Conservation (phyloP, 1,140 invertebrate species). For the Pemphigus obesinymphae region DNA sequence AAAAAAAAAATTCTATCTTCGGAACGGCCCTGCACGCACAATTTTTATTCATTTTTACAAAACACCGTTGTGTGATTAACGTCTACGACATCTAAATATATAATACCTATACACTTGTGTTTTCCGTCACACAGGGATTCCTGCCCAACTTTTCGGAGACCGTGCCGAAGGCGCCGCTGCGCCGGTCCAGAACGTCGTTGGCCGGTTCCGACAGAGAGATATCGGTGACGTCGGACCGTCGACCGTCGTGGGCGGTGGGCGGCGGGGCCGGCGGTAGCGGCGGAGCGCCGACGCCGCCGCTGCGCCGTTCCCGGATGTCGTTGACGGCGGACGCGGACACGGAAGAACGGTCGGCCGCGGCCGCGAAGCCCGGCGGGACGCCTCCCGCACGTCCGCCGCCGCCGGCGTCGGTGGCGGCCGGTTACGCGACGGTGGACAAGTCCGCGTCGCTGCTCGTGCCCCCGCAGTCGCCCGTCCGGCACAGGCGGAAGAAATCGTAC, state of each 20-base stretch:
- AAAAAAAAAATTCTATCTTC: too few species aligned
- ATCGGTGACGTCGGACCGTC: not conserved
- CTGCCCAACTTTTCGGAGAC: constrained; percentile 4
- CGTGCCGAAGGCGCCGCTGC: not conserved
- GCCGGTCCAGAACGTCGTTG: constrained; percentile 5
- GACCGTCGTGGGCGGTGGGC: not conserved
- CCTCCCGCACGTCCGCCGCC: not conserved
- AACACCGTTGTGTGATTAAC: too few species aligned
- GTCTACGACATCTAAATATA: too few species aligned
- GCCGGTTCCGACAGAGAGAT: not conserved
- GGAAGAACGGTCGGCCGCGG: not conserved
- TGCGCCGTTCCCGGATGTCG: constrained; percentile 20
- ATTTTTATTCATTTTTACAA: too few species aligned
- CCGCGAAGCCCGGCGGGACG: constrained; percentile 46
- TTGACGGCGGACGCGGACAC: not conserved
- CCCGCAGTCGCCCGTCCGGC: constrained; percentile 55
- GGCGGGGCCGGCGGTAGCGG: not conserved
- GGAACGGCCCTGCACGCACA: too few species aligned
- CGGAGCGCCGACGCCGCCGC: not conserved
- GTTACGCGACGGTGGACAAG: constrained; percentile 67
- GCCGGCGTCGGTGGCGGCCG: constrained; percentile 47
- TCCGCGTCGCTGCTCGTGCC: constrained; percentile 50
- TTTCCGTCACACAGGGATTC: constrained; percentile 1
- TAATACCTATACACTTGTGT: too few species aligned
- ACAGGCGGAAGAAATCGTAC: constrained; percentile 51